Evolutionary conservation across 2,888 invertebrate genomes (phyloP).

Genomic region (Agrilus mali): DNA sequence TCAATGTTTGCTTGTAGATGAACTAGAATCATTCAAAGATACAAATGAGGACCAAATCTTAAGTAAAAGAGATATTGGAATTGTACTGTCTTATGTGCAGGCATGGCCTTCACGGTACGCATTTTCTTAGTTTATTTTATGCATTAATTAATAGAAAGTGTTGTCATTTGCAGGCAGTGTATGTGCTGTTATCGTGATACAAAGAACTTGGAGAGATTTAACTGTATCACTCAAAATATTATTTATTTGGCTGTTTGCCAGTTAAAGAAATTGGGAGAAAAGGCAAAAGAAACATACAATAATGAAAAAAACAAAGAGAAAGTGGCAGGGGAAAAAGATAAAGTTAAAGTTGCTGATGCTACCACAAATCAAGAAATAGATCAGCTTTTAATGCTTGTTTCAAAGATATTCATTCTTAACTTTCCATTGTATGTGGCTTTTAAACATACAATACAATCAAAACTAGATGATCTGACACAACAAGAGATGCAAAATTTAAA

Average conservation of each 20-base stretch:
- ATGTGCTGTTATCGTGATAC: conserved; percentile 90
- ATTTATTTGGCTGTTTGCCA: conserved; percentile 73
- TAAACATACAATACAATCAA: conserved; percentile 69
- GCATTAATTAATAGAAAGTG: conserved; percentile 8
- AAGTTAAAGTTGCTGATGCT: conserved; percentile 27
- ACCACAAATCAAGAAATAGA: conserved; percentile 67
- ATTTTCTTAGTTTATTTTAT: conserved; percentile 1
- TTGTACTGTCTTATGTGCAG: conserved; percentile 71
- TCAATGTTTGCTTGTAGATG: conserved; percentile 45
- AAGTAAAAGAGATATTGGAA: conserved; percentile 70
- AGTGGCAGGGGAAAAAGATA: conserved; percentile 26
- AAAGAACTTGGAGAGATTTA: conserved; percentile 86
- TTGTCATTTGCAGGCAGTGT: conserved; percentile 60
- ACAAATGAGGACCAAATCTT: conserved; percentile 62
- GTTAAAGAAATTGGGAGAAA: conserved; percentile 51
- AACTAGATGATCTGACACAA: conserved; percentile 69
- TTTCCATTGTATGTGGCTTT: conserved; percentile 82
- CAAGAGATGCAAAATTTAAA: conserved; percentile 71
- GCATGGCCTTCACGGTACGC: conserved; percentile 78
- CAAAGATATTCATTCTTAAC: conserved; percentile 79
- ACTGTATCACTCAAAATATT: conserved; percentile 77
- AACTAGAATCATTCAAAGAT: conserved; percentile 65
- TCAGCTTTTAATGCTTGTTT: conserved; percentile 74
- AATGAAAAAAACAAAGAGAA: conserved; percentile 24
- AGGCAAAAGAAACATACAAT: conserved; percentile 20